A percentile compares a stretch with the other conserved stretches of the same genome.
Conservation (phyloP, 2,113 vertebrate genomes). For the Ceratotherium simum region DNA sequence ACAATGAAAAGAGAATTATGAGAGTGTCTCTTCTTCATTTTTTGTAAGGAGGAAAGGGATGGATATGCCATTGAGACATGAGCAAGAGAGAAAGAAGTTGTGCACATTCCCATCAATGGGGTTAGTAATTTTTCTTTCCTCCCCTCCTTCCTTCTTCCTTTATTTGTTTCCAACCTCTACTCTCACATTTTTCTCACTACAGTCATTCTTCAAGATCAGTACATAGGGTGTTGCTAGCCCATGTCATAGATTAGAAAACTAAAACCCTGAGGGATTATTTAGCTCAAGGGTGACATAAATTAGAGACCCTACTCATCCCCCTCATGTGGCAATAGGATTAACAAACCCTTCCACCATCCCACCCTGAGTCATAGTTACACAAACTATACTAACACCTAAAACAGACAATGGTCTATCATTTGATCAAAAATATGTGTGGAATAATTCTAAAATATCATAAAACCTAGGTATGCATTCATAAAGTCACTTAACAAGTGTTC, state of each 20-base stretch:
- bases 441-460: slow-evolving; percentile 46
- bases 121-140: slow-evolving; percentile 9
- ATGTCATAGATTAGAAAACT: neutral
- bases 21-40: neutral
- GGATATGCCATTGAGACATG: neutral
- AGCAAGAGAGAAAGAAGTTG: slow-evolving; percentile 17
- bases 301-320: neutral
- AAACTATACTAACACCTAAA: neutral
- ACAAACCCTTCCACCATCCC: neutral
- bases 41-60: neutral
- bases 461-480: neutral
- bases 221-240: neutral
- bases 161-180: neutral
- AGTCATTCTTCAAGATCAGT: neutral
- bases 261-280: neutral
- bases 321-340: neutral
- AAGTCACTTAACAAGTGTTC: slow-evolving; percentile 51
- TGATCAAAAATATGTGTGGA: slow-evolving; percentile 4
- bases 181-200: neutral
- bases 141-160: neutral
- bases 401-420: neutral
- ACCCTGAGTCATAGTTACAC: neutral
- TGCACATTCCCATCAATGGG: neutral
- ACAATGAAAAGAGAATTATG: neutral
- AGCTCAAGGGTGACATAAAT: neutral